Conservation (phyloP, 1,140 invertebrate genomes). For the Heliconius nattereri region DNA sequence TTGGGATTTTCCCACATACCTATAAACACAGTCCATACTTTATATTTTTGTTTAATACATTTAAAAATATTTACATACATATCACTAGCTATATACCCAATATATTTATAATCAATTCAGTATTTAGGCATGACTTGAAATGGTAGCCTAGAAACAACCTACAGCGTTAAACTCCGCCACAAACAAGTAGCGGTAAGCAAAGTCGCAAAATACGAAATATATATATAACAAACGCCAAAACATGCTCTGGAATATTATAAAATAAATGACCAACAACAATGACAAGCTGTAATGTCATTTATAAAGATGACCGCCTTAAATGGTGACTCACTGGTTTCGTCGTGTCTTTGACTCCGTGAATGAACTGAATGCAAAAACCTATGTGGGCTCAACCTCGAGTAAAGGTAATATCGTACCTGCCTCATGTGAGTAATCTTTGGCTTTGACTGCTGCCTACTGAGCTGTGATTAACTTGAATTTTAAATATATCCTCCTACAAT, state of each 20-base stretch:
- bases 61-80: background rate
- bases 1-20: background rate
- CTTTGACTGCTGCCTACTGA: background rate
- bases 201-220: too few species aligned
- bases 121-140: too few species aligned
- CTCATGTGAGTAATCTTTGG: background rate
- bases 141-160: too few species aligned
- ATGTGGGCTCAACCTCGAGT: constrained; percentile 23
- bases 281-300: constrained; percentile 6
- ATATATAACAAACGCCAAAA: too few species aligned
- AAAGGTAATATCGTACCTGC: background rate
- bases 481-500: background rate
- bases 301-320: constrained; percentile 16
- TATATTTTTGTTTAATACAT: background rate
- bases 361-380: constrained; percentile 22
- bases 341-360: constrained; percentile 18
- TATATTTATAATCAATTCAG: too few species aligned
- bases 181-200: too few species aligned
- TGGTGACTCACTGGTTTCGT: constrained; percentile 13
- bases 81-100: background rate
- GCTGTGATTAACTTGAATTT: background rate
- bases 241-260: background rate
- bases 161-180: too few species aligned
- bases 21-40: background rate
- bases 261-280: background rate